Evolutionary conservation across 2,797 vertebrate genomes (phyloP).

Genomic region (Catharus ustulatus): DNA sequence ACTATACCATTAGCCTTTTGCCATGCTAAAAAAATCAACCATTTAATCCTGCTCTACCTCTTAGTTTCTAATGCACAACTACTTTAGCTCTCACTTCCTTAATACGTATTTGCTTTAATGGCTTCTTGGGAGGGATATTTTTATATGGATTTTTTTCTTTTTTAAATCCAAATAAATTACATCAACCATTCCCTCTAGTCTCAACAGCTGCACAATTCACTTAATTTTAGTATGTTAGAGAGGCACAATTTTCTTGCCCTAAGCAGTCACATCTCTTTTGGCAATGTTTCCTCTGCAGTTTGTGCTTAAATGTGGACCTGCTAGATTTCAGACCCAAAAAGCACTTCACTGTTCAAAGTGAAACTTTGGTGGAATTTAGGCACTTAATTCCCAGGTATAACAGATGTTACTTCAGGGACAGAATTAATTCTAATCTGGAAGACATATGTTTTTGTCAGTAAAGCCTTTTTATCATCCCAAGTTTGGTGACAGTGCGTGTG

Average conservation of each 20-base stretch:
- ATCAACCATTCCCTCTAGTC: background rate
- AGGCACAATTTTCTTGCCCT: slow-evolving; percentile 5
- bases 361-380: background rate
- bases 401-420: background rate
- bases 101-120: background rate
- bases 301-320: background rate
- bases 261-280: background rate
- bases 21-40: background rate
- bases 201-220: background rate
- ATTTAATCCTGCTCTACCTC: slow-evolving; percentile 18
- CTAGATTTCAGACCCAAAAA: background rate
- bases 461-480: background rate
- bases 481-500: accelerated
- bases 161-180: slow-evolving; percentile 29
- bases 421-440: background rate
- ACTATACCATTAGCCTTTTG: slow-evolving; percentile 12
- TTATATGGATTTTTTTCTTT: background rate
- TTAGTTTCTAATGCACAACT: background rate
- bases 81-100: background rate
- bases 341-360: background rate
- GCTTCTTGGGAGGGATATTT: slow-evolving; percentile 9
- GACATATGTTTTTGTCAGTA: background rate
- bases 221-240: background rate
- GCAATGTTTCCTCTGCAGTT: background rate
- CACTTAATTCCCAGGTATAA: background rate